Evolutionary conservation across 2,888 invertebrate species (phyloP), one percentile per base, ranked within the genome.

Genomic region (Meliscaeva auricollis): DNA sequence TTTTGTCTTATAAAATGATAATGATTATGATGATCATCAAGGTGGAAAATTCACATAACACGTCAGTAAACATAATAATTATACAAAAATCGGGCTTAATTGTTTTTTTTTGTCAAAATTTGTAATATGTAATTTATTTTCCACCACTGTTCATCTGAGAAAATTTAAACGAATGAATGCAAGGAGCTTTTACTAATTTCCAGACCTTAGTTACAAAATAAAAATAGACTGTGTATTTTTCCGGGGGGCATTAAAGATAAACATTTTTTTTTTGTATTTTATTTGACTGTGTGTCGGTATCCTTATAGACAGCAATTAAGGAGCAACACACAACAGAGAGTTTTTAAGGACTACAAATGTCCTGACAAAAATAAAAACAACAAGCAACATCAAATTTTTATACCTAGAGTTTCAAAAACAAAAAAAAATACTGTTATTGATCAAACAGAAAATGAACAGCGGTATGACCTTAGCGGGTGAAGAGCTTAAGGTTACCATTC

Each of bases 381-480:
- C n/a, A 26, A 26, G 26, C 26, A 26, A 26, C 20, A 20, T 17
- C 50, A 48, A 46, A 22, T 30, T 15, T 7, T 15, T 5, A 44
- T 15, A 26, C 44, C 15, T 3, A 11, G 30, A n/a, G 26, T 11
- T 0, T 44, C 1, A 26, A 26, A 60, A 48, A 22, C 17, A 26
- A 60, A 54, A 22, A 69, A 20, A 58, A 58, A 70, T 7, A 30
- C 1, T 26, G 58, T 77, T 90, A 90, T 90, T 88, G 90, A 90
- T 90, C 90, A 90, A 90, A 90, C 90, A 79, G 22, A 66, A 52
- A 70, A 15, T 48, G 54, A 46, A 82, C 76, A 79, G 88, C 26
- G 20, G 38, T 22, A 85, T 83, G 81, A 74, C 87, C 78, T 87
- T 73, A 48, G 68, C 13, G 26, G 9, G n/a, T 62, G 15, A 20